A percentile compares a stretch with the other conserved stretches of the same genome.
Conservation (phyloP, 2,113 vertebrate genomes). For the Struthidea cinerea region DNA sequence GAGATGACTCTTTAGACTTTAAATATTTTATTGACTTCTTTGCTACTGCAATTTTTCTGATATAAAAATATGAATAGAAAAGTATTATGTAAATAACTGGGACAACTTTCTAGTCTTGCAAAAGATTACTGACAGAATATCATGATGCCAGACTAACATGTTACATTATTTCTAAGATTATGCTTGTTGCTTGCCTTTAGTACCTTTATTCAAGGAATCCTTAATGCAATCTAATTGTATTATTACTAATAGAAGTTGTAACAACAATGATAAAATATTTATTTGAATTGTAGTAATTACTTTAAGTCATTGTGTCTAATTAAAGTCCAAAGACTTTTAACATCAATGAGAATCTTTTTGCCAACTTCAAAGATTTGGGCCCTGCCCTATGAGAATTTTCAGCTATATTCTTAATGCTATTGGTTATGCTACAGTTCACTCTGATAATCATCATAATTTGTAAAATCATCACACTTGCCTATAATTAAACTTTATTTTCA, state of each 20-base stretch:
- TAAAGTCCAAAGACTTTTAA: background rate
- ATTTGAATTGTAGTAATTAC: background rate
- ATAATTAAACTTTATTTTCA: constrained; percentile 57
- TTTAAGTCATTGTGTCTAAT: background rate
- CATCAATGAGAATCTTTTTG: background rate
- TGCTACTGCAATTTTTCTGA: background rate
- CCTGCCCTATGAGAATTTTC: background rate
- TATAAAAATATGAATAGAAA: background rate
- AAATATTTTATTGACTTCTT: constrained; percentile 20
- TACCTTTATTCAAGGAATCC: background rate
- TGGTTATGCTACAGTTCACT: constrained; percentile 33
- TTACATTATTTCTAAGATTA: background rate
- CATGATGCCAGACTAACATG: background rate
- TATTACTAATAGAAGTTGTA: background rate
- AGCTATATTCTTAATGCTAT: background rate
- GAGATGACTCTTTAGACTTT: background rate
- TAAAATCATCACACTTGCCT: constrained; percentile 31
- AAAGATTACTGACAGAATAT: background rate
- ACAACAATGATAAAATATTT: background rate
- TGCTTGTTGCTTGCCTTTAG: background rate
- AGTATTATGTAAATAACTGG: background rate
- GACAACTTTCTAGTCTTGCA: background rate
- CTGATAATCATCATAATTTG: constrained; percentile 28
- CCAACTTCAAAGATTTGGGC: background rate
- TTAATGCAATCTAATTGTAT: background rate